Evolutionary conservation across 2,888 invertebrate genomes (phyloP).

Genomic region (Meteorus colon): DNA sequence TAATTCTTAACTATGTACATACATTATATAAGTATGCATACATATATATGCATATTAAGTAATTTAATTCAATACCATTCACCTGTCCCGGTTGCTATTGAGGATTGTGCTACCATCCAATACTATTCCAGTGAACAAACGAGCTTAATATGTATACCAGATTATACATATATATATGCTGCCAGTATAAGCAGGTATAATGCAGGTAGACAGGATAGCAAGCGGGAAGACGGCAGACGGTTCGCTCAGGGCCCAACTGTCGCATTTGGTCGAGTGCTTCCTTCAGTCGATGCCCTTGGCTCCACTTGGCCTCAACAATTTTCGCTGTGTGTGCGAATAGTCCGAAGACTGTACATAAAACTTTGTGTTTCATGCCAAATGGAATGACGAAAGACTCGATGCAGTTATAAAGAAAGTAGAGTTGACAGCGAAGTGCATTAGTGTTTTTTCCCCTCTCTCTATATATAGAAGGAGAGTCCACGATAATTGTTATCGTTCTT

Average conservation of each 20-base stretch:
- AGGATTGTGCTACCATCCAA: not conserved
- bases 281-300: conserved; percentile 30
- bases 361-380: conserved; percentile 6
- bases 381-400: conserved; percentile 7
- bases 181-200: conserved; percentile 9
- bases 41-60: not conserved
- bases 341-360: conserved; percentile 14
- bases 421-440: conserved; percentile 13
- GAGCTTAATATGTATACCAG: not conserved
- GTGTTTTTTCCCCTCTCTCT: not conserved
- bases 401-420: conserved; percentile 12
- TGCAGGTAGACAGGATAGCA: conserved; percentile 23
- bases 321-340: conserved; percentile 6
- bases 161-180: not conserved
- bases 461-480: not conserved
- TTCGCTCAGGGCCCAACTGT: conserved; percentile 27
- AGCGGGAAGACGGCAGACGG: conserved; percentile 22
- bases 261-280: conserved; percentile 31
- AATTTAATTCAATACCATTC: conserved; percentile 15
- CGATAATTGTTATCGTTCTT: conserved; percentile 20
- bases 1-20: no score
- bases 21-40: no score
- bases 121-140: not conserved
- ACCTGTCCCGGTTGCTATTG: not conserved
- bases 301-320: conserved; percentile 11